Conservation (phyloP, 2,888 invertebrate genomes). For the Phengaris alcon region DNA sequence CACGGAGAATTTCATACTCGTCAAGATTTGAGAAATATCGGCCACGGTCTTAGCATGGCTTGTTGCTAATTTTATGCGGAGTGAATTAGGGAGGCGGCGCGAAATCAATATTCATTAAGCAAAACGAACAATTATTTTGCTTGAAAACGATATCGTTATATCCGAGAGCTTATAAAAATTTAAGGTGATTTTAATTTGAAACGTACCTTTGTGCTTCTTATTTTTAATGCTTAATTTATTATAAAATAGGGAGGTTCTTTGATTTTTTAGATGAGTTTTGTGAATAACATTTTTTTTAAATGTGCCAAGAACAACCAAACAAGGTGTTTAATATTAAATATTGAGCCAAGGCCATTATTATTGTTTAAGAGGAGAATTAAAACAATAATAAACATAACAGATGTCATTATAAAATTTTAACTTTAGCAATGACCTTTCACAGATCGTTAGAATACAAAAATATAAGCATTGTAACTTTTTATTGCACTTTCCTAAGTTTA, state of each 20-base stretch:
- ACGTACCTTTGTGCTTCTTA: not conserved
- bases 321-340: not conserved
- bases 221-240: not conserved
- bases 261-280: too few relatives aligned
- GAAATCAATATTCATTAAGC: slow-evolving; percentile 72
- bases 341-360: not conserved
- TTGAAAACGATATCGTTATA: slow-evolving; percentile 61
- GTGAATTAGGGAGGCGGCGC: slow-evolving; percentile 62
- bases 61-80: slow-evolving; percentile 74
- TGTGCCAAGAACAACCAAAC: not conserved
- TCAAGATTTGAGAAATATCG: slow-evolving; percentile 69
- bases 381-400: not conserved
- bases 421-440: slow-evolving; percentile 38
- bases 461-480: slow-evolving; percentile 64
- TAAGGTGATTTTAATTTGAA: slow-evolving; percentile 31
- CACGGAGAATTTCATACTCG: slow-evolving; percentile 72
- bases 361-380: not conserved
- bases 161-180: slow-evolving; percentile 49
- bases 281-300: not conserved
- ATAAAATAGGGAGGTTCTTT: not conserved
- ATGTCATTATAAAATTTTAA: slow-evolving; percentile 11
- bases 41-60: slow-evolving; percentile 61
- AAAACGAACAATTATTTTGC: slow-evolving; percentile 67
- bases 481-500: slow-evolving; percentile 67
- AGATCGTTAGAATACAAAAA: slow-evolving; percentile 45